Percentiles rank a stretch among this genome's conserved stretches.
Evolutionary conservation across 2,888 invertebrate genomes (phyloP).

Genomic region (Lasioglossum malachurum): DNA sequence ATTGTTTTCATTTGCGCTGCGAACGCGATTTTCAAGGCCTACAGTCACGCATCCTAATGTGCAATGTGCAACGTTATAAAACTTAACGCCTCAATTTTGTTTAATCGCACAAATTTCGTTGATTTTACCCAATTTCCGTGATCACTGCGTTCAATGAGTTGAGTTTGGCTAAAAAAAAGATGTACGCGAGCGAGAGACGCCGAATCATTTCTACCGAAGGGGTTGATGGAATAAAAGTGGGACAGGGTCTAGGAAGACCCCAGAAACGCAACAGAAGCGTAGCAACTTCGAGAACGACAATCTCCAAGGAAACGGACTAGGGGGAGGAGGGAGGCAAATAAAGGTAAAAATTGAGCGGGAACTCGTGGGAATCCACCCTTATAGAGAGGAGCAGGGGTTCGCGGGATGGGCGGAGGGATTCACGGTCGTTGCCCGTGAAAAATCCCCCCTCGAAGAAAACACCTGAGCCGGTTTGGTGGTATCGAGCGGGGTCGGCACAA

Average conservation of each 20-base stretch:
- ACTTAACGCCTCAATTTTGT: too few relatives aligned
- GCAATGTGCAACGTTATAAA: too few relatives aligned
- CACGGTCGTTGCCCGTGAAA: constrained; percentile 55
- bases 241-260: background rate
- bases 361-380: constrained; percentile 6
- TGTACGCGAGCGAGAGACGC: too few relatives aligned
- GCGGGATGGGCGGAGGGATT: constrained; percentile 3
- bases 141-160: too few relatives aligned
- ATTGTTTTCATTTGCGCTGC: too few relatives aligned
- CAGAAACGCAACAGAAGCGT: background rate
- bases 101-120: too few relatives aligned
- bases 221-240: background rate
- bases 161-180: too few relatives aligned
- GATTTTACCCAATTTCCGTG: too few relatives aligned
- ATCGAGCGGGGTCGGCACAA: constrained; percentile 67
- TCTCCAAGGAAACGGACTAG: background rate
- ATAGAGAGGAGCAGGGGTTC: background rate
- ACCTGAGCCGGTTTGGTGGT: constrained; percentile 70
- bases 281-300: background rate
- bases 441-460: constrained; percentile 66
- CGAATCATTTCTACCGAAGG: background rate
- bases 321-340: background rate
- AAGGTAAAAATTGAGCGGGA: background rate
- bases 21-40: background rate
- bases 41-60: background rate